A percentile compares a stretch with the other conserved stretches of the same genome.
These are phyloP conservation scores for Callyntrura guangdongensis DNA, from an alignment of 2,888 invertebrate genomes.

Conservation along the genomic window DNA sequence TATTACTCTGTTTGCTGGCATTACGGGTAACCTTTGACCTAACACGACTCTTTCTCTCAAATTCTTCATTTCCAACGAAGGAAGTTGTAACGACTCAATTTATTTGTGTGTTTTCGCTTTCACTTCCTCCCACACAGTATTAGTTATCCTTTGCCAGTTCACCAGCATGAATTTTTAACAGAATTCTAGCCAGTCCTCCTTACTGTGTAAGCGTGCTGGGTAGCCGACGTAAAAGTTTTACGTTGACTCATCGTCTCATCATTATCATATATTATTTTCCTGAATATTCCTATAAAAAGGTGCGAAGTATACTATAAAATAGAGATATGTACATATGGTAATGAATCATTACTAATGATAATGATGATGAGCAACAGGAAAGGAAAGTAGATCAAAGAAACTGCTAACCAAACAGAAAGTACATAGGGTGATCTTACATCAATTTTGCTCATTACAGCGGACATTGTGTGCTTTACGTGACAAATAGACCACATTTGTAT, in stretches of 20 bases:
- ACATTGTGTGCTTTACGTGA: no score
- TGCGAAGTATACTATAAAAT: no score
- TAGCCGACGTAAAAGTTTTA: constrained; percentile 31
- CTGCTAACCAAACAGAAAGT: no score
- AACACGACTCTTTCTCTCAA: constrained; percentile 18
- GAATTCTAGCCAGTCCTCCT: background rate
- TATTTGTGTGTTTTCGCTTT: background rate
- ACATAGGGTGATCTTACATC: no score
- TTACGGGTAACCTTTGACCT: constrained; percentile 15
- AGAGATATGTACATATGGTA: background rate
- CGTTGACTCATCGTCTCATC: constrained; percentile 34
- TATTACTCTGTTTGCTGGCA: no score
- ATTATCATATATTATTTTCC: constrained; percentile 15
- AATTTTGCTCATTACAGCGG: no score
- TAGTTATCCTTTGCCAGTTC: constrained; percentile 19
- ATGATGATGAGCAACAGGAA: background rate
- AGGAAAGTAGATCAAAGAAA: background rate
- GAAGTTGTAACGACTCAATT: constrained; percentile 1
- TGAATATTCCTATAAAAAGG: no score
- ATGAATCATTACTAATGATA: background rate
- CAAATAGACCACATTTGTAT: no score
- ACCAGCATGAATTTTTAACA: constrained; percentile 29
- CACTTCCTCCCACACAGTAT: constrained; percentile 31
- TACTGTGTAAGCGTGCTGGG: background rate
- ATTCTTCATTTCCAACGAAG: background rate